Percentiles rank a stretch among this genome's conserved stretches.
Conservation (phyloP, 2,888 invertebrate genomes). For the Meghimatium bilineatum region DNA sequence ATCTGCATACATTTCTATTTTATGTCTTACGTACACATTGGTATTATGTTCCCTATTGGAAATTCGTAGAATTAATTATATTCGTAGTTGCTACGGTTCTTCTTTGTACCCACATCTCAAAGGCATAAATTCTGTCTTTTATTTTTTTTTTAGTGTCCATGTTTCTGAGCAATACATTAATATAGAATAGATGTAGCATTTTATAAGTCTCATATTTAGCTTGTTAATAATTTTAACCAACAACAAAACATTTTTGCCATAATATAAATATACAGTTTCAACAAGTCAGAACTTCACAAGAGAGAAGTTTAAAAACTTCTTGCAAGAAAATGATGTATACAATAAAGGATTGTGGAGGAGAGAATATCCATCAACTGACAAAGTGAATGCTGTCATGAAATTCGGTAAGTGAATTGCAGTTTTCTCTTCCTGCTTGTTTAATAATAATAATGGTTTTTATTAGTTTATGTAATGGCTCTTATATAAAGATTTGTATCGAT, state of each 20-base stretch:
- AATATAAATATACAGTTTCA: conserved; percentile 49
- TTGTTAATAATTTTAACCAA: too few species aligned
- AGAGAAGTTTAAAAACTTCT: conserved; percentile 54
- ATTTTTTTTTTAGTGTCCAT: too few species aligned
- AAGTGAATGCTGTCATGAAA: conserved; percentile 7
- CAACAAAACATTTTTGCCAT: neutral
- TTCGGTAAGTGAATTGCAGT: conserved; percentile 49
- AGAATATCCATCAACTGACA: conserved; percentile 52
- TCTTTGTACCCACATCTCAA: too few species aligned
- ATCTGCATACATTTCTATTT: too few species aligned
- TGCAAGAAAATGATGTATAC: conserved; percentile 59
- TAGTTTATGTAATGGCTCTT: neutral
- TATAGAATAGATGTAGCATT: too few species aligned
- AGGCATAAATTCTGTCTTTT: too few species aligned
- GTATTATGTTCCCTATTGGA: too few species aligned
- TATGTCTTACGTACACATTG: too few species aligned
- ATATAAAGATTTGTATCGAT: neutral
- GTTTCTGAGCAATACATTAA: too few species aligned
- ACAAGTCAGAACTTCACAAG: conserved; percentile 58
- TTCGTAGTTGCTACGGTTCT: too few species aligned
- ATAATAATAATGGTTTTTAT: neutral
- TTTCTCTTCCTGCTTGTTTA: neutral
- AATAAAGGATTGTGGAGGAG: conserved; percentile 62
- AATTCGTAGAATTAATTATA: too few species aligned
- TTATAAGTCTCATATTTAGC: too few species aligned